phyloP scores from a whole-genome alignment of 2,888 invertebrate species.

The Serrognathus titanus region DNA sequence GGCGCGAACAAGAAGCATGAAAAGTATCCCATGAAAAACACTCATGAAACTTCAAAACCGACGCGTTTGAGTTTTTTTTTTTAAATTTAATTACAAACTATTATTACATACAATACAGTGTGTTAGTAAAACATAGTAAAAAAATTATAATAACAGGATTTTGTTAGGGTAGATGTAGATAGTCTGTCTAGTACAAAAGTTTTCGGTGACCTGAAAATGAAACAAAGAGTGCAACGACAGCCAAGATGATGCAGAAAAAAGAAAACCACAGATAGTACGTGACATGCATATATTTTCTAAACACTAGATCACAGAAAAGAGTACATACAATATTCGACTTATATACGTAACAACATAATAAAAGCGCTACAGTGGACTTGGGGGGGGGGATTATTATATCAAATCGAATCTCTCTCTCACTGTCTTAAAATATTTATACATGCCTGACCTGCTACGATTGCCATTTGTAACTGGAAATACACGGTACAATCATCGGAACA shows the following conservation, averaged over 20 bases:
- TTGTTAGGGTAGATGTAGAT: conserved; percentile 4
- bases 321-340: conserved; percentile 31
- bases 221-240: conserved; percentile 47
- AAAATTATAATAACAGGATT: conserved; percentile 1
- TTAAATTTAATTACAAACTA: too few relatives aligned
- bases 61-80: too few relatives aligned
- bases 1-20: too few relatives aligned
- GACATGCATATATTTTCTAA: conserved; percentile 31
- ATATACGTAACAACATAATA: neutral
- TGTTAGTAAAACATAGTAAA: neutral
- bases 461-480: too few relatives aligned
- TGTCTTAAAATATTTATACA: too few relatives aligned
- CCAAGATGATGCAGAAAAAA: conserved; percentile 32
- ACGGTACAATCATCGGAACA: too few relatives aligned
- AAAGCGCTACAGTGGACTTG: neutral
- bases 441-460: too few relatives aligned
- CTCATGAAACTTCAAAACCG: too few relatives aligned
- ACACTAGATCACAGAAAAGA: conserved; percentile 28
- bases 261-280: conserved; percentile 28
- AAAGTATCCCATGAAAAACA: too few relatives aligned
- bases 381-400: too few relatives aligned
- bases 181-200: conserved; percentile 54
- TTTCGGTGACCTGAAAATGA: conserved; percentile 62
- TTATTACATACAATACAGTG: neutral
- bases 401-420: too few relatives aligned